A percentile compares a stretch with the other conserved stretches of the same genome.
Evolutionary conservation across 2,113 vertebrate genomes (phyloP).

Genomic region (Lepisosteus osseus): DNA sequence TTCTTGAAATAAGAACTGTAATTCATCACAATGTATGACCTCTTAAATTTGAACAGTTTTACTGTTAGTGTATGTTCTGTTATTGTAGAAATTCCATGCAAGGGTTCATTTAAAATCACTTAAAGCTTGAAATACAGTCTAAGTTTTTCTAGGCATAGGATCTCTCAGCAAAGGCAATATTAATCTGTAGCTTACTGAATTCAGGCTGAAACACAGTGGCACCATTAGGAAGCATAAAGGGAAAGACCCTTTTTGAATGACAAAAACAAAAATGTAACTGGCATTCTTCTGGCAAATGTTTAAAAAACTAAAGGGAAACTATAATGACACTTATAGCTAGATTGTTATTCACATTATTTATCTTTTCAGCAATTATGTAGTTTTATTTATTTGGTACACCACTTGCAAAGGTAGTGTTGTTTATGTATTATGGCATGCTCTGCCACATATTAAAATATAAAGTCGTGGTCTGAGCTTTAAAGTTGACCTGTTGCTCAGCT

Average conservation of each 20-base stretch:
- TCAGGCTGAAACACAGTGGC: not conserved
- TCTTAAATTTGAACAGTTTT: not conserved
- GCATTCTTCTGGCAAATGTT: not conserved
- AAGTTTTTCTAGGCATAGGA: not conserved
- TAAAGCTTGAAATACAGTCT: not conserved
- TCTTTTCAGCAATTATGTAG: not conserved
- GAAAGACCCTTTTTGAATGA: not conserved
- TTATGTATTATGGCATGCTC: not conserved
- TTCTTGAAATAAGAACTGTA: not conserved
- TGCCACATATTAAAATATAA: not conserved
- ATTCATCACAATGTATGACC: not conserved
- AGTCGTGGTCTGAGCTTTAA: not conserved
- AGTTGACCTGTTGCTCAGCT: not conserved
- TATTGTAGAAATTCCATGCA: not conserved
- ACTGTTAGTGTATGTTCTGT: not conserved
- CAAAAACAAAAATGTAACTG: not conserved
- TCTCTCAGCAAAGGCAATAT: not conserved
- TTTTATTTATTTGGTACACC: not conserved
- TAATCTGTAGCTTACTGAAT: not conserved
- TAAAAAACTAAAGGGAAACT: conserved; percentile 4
- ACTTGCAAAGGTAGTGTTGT: not conserved
- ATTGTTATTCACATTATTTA: conserved; percentile 5
- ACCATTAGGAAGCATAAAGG: not conserved
- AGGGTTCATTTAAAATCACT: not conserved
- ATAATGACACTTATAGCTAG: not conserved